Conservation (phyloP, 2,797 vertebrate species). For the Spea hammondii region DNA sequence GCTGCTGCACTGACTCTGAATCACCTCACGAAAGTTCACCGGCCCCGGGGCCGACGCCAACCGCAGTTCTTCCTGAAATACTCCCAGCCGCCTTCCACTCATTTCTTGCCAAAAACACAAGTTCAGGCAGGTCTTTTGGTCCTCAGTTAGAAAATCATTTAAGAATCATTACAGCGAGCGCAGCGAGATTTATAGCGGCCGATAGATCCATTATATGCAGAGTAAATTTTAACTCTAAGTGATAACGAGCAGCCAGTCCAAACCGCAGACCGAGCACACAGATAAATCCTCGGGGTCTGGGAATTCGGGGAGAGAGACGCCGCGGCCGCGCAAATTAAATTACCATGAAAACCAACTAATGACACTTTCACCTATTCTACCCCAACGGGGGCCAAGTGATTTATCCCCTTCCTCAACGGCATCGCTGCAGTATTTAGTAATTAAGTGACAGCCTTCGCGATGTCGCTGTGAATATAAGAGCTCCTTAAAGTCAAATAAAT, state of each 20-base stretch:
- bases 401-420: too few relatives aligned
- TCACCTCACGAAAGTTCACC: too few relatives aligned
- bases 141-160: slow-evolving; percentile 38
- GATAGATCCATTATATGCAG: slow-evolving; percentile 27
- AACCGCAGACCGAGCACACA: slow-evolving; percentile 30
- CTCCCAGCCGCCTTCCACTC: background rate
- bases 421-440: too few relatives aligned
- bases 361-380: background rate
- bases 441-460: too few relatives aligned
- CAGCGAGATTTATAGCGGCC: slow-evolving; percentile 22
- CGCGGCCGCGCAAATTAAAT: background rate
- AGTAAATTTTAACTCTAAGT: slow-evolving; percentile 40
- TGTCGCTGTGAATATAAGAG: too few relatives aligned
- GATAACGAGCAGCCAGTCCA: slow-evolving; percentile 35
- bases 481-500: too few relatives aligned
- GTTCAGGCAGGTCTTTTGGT: slow-evolving; percentile 34
- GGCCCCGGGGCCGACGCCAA: too few relatives aligned
- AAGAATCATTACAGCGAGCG: slow-evolving; percentile 35
- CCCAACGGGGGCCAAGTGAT: background rate
- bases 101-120: slow-evolving; percentile 9
- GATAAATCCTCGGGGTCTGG: slow-evolving; percentile 17
- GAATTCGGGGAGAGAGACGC: slow-evolving; percentile 9
- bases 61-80: too few relatives aligned
- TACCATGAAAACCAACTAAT: background rate
- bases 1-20: too few relatives aligned